Evolutionary conservation across 2,888 invertebrate genomes (phyloP), one percentile per base, ranked within the genome.

Genomic region (Nomada ferruginata): DNA sequence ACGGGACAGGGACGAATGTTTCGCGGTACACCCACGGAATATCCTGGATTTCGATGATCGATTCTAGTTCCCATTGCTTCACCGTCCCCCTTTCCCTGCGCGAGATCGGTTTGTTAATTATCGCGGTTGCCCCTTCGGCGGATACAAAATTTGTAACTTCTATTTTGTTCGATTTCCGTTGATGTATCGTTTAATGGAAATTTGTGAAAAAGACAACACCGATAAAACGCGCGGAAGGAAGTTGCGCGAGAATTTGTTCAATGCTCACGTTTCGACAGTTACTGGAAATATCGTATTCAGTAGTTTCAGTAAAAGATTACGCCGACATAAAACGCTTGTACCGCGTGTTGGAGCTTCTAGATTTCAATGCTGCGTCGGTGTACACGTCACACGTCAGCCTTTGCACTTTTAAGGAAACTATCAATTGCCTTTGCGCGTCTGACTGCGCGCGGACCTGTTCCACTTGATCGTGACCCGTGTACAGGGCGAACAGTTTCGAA

Each of bases 101-200:
- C 52, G 44, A 59, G 64, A 69, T 72, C 68, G 36, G 72, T 57
- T 59, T 53, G 82, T 71, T 83, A 74, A 83, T 83, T 82, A 74
- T 15, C 57, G 36, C 23, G 11, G 53, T 65, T 57, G 52, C 11
- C 11, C 55, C 52, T 4, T 26, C 18, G n/a, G 26, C 57, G 2
- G 26, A 13, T 26, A 53, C 26, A 23, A 23, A 57, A 47, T 47
- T 59, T 47, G 59, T 36, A 5, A 1, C 13, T 15, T 2, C 15
- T 47, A 2, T 29, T 47, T 47, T 47, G n/a, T 29, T 2, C 59
- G 3, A 59, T 70, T 10, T 47, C 20, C 29, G 10, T 29, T 15
- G 29, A 15, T 36, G 36, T 7, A 7, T 36, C 36, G 36, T 36
- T 36, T 7, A 36, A 36, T 36, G 36, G 36, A 36, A 69, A 57